Conservation (phyloP, 2,113 vertebrate genomes). For the Strix uralensis region DNA sequence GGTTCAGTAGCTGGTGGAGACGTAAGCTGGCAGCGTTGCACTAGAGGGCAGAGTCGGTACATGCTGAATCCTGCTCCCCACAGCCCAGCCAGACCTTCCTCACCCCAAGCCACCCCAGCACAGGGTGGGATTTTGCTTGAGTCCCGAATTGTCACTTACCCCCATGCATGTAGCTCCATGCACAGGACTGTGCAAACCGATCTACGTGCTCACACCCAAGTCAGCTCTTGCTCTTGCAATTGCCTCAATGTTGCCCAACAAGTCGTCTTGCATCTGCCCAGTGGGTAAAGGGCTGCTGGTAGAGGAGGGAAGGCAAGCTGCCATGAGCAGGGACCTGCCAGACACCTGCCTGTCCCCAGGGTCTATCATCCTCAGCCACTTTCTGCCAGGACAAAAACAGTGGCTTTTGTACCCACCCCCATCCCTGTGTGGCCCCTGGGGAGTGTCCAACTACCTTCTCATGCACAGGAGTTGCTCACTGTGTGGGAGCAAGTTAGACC, state of each 20-base stretch:
- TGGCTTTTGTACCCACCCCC: too few species aligned
- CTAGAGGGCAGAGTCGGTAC: background rate
- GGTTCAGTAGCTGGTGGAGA: background rate
- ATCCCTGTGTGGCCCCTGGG: background rate
- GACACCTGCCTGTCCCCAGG: background rate
- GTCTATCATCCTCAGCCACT: background rate
- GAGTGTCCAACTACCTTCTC: background rate
- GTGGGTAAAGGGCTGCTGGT: background rate
- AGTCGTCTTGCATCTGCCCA: background rate
- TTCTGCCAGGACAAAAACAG: background rate
- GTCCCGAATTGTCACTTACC: accelerated
- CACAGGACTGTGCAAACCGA: accelerated
- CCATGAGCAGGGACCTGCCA: background rate
- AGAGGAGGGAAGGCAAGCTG: background rate
- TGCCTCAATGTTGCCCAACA: accelerated
- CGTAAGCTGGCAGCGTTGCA: background rate
- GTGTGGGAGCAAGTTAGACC: background rate
- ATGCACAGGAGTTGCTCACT: accelerated
- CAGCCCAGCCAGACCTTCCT: accelerated
- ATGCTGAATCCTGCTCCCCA: background rate
- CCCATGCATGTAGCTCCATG: accelerated
- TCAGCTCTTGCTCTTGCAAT: background rate
- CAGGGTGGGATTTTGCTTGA: background rate
- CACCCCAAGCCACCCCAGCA: background rate
- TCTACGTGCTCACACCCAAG: accelerated